Evolutionary conservation across 2,888 invertebrate species (phyloP).

Genomic region (Polydrusus pterygomalis): DNA sequence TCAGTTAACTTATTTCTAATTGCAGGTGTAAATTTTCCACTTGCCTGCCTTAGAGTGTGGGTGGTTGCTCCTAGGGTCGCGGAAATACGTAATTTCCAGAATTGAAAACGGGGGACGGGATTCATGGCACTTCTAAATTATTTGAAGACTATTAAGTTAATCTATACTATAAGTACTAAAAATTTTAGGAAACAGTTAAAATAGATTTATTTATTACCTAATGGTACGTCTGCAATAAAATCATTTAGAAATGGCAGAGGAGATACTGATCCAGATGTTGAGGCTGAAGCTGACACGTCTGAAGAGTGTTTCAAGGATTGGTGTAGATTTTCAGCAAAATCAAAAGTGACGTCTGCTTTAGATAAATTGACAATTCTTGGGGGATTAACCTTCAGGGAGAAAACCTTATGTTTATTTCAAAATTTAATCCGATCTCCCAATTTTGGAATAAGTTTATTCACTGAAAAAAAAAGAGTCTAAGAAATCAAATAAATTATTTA

Average conservation of each 20-base stretch:
- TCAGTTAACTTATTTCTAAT: constrained; percentile 7
- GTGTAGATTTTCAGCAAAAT: not conserved
- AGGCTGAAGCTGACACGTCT: not conserved
- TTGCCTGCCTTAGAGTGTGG: not conserved
- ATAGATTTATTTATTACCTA: not conserved
- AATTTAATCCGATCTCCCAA: not conserved
- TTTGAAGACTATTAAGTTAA: not conserved
- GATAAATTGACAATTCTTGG: not conserved
- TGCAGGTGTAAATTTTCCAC: not conserved
- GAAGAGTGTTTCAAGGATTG: not conserved
- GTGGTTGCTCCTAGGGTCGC: not conserved
- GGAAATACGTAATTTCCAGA: not conserved
- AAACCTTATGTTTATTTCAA: not conserved
- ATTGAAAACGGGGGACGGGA: not conserved
- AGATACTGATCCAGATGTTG: not conserved
- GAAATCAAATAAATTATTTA: too few relatives aligned
- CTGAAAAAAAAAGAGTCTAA: too few relatives aligned
- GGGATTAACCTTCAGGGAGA: not conserved
- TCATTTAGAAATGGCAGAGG: not conserved
- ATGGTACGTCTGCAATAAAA: not conserved
- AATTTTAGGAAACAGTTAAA: not conserved
- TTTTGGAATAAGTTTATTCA: not conserved
- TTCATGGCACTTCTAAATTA: not conserved
- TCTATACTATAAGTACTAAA: not conserved
- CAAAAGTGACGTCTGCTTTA: not conserved